Base-by-base conservation (phyloP, 2,797 vertebrate species). In the Sebastes elongatus region DNA sequence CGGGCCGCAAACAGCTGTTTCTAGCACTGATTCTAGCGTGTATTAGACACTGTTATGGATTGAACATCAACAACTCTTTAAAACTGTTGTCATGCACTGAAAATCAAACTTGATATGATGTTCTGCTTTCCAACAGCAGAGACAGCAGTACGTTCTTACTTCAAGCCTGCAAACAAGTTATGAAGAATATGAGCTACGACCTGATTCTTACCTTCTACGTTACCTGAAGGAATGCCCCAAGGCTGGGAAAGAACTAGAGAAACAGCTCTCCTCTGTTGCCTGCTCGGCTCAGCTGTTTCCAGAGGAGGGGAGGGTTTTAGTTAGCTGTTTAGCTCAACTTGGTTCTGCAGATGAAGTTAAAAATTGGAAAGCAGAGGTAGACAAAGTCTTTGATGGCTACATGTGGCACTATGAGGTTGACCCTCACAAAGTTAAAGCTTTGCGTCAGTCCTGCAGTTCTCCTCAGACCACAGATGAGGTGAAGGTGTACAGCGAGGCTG, bases 361-460 rank as follows among this genome's bases (percentile, higher is more conserved):
- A n/a, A 11, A 60, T 2, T 92, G 87, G 89, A 84, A 82, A 81
- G 52, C 14, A 5, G 33, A 83, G 18, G 65, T 92, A 2, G 76
- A 82, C 18, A 25, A 70, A 35, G 3, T 91, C 1, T 91, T 94
- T 74, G 28, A 78, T 46, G 60, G 23, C 14, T 93, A 90, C 72
- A 1, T 6, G 35, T 88, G 76, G 60, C 87, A 90, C 78, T 88
- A 74, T 60, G 93, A 91, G 82, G 1, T 28, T 0, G 80, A 93
- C 9, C 5, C 81, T 59, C 33, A 18, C 27, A 93, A 84, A 79
- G 8, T 82, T 9, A 86, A 86, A 72, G 68, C 78, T 64, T 72
- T 93, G 59, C 85, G 88, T 46, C 64, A 82, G 72, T 74, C 67
- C 23, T 20, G 28, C 59, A 62, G 56, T 55, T 42, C 30, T 56